phyloP scores from a whole-genome alignment of 2,888 invertebrate genomes.

The Monoplex corrugatus region DNA sequence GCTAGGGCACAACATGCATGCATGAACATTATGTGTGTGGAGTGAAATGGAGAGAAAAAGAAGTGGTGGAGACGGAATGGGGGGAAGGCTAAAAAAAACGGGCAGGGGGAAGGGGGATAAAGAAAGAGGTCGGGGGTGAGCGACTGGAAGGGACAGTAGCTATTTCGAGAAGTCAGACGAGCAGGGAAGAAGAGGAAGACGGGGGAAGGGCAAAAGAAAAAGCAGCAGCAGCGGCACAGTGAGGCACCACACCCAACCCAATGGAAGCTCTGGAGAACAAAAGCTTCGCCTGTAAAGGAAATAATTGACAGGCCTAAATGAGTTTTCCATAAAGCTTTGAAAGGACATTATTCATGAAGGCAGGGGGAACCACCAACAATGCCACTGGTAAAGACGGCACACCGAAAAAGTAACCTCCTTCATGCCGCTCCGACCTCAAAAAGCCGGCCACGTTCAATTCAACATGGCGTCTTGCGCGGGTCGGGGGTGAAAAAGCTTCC shows the following conservation, averaged over 20 bases:
- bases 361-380: background rate
- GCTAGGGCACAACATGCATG: too few relatives aligned
- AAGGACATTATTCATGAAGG: slow-evolving; percentile 3
- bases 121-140: background rate
- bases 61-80: background rate
- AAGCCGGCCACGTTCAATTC: background rate
- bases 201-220: background rate
- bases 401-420: background rate
- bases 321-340: background rate
- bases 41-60: background rate
- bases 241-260: background rate
- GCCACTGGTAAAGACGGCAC: background rate
- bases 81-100: background rate
- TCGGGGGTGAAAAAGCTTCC: background rate
- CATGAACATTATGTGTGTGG: too few relatives aligned
- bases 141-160: slow-evolving; percentile 11
- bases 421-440: background rate
- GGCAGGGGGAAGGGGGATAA: background rate
- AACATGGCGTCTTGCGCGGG: background rate
- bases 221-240: background rate
- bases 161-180: too few relatives aligned
- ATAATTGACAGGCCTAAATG: slow-evolving; percentile 24
- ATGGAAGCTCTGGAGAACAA: background rate
- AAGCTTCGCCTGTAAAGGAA: background rate
- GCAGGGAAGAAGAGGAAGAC: background rate